Conservation (phyloP, 2,888 invertebrate species). For the Tenthredo scrophulariae region DNA sequence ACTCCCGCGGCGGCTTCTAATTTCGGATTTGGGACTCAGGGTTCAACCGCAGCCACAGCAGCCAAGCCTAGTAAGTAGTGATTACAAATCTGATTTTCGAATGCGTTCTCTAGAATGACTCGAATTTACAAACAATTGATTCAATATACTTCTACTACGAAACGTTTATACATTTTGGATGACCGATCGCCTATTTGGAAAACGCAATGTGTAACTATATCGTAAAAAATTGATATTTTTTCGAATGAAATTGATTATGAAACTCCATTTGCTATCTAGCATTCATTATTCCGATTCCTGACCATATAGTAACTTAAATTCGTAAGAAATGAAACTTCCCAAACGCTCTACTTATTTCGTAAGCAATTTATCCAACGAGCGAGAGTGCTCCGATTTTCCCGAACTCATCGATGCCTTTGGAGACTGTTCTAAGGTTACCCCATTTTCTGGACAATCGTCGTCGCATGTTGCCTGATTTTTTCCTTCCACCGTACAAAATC, state of each 20-base stretch:
- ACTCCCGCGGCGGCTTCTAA: slow-evolving; percentile 80
- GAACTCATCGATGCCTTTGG: slow-evolving; percentile 3
- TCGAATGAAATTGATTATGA: neutral
- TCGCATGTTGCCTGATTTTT: slow-evolving; percentile 35
- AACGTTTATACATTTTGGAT: neutral
- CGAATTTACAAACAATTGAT: neutral
- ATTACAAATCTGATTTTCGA: slow-evolving; percentile 6
- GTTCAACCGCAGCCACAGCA: slow-evolving; percentile 73
- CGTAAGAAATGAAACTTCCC: neutral
- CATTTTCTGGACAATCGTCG: slow-evolving; percentile 28
- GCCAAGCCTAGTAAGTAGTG: slow-evolving; percentile 71
- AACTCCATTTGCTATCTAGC: neutral
- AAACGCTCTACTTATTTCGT: neutral
- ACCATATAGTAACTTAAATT: neutral
- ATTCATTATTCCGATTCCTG: neutral
- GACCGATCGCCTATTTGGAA: neutral
- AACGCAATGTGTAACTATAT: neutral
- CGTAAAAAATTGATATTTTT: neutral
- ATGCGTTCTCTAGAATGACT: neutral
- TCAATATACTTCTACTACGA: neutral
- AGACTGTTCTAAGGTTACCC: neutral
- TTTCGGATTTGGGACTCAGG: slow-evolving; percentile 77
- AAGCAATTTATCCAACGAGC: slow-evolving; percentile 47
- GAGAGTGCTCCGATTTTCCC: slow-evolving; percentile 17
- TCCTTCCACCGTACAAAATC: slow-evolving; percentile 35